Conservation (phyloP, 2,888 invertebrate genomes). For the Ethmia dodecea region DNA sequence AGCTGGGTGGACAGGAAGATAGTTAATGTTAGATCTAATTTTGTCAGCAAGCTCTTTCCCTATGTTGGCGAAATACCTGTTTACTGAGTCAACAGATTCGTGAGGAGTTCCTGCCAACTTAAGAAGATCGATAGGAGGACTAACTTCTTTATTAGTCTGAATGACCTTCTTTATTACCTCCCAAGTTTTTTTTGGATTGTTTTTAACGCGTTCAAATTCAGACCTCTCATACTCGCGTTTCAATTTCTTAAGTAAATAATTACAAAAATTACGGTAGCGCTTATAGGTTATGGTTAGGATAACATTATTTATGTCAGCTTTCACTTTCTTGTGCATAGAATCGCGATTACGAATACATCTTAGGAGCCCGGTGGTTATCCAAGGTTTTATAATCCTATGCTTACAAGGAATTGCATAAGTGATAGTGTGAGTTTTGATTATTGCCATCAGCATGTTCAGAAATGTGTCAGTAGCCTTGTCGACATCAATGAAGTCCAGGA, state of each 20-base stretch:
- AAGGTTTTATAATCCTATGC: neutral
- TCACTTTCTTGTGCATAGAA: neutral
- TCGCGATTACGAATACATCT: neutral
- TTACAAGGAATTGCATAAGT: neutral
- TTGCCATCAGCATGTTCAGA: too few relatives aligned
- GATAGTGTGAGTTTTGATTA: neutral
- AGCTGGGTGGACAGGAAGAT: neutral
- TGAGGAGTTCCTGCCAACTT: neutral
- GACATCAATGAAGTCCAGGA: neutral
- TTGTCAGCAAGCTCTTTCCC: neutral
- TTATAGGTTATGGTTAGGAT: neutral
- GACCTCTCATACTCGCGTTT: neutral
- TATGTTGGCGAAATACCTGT: neutral
- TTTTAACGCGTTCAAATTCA: neutral
- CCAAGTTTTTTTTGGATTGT: constrained; percentile 4
- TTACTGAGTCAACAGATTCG: neutral
- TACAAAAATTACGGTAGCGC: constrained; percentile 2
- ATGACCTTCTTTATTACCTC: neutral
- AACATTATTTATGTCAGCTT: neutral
- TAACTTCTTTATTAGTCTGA: neutral
- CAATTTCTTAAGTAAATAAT: neutral
- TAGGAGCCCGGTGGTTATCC: constrained; percentile 1
- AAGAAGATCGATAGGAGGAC: neutral
- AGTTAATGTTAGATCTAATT: neutral
- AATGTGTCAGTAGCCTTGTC: neutral